These are phyloP conservation scores for Psettodes erumei DNA, from an alignment of 2,113 vertebrate genomes.

Conservation along the genomic window DNA sequence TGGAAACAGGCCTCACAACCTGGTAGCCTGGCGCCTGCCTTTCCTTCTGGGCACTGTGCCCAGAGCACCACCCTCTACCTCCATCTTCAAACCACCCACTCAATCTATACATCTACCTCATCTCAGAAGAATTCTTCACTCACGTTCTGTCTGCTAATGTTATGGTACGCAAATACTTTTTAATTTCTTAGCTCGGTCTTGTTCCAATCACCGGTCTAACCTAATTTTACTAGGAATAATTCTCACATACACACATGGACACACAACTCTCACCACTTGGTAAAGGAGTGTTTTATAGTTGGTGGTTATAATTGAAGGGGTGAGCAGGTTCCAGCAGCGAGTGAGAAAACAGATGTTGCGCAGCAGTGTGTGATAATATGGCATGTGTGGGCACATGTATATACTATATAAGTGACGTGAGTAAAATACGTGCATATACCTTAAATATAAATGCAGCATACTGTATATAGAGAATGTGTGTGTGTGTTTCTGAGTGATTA, in stretches of 20 bases:
- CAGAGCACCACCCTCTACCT: slow-evolving; percentile 43
- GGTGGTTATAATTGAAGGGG: slow-evolving; percentile 82
- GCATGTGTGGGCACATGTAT: slow-evolving; percentile 10
- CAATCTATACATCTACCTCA: slow-evolving; percentile 34
- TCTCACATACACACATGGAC: slow-evolving; percentile 14
- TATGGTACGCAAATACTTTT: not conserved
- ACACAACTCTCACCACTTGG: slow-evolving; percentile 40
- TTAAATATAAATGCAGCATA: no score
- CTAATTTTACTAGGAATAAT: slow-evolving; percentile 59
- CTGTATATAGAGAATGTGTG: not conserved
- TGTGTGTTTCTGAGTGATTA: slow-evolving; percentile 50
- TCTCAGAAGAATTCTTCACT: slow-evolving; percentile 33
- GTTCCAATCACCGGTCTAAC: slow-evolving; percentile 57
- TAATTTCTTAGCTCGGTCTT: slow-evolving; percentile 8
- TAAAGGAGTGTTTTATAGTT: slow-evolving; percentile 71
- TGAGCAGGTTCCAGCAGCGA: slow-evolving; percentile 72
- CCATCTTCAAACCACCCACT: slow-evolving; percentile 41
- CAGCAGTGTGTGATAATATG: slow-evolving; percentile 36
- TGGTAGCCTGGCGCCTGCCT: slow-evolving; percentile 84
- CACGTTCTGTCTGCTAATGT: not conserved
- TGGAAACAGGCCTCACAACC: slow-evolving; percentile 90
- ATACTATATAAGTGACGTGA: no score
- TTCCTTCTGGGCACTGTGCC: slow-evolving; percentile 76
- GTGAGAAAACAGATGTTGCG: slow-evolving; percentile 79
- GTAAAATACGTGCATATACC: no score